Evolutionary conservation across 53 echinoderm and acorn worm species (phyloP).

Genomic region (Paracentrotus lividus): DNA sequence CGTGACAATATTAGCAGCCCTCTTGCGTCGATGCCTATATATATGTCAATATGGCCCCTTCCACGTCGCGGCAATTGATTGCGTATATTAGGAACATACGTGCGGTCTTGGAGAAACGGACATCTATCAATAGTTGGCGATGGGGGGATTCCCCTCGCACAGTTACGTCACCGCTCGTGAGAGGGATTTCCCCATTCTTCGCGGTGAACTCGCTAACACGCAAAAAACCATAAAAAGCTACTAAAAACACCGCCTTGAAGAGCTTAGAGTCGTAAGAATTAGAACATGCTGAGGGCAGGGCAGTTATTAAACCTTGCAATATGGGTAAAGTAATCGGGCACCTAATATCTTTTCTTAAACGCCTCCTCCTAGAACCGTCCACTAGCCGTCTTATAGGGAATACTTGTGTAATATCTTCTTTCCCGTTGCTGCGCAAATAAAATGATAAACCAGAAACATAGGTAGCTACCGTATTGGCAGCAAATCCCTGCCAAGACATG

Average conservation of each 20-base stretch:
- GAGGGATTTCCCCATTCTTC: background rate
- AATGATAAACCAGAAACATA: constrained; percentile 34
- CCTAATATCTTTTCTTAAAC: background rate
- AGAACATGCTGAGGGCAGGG: background rate
- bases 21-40: no score
- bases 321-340: background rate
- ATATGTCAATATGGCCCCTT: no score
- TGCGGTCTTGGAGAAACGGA: no score
- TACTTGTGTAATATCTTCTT: background rate
- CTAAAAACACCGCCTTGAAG: no score
- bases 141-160: no score
- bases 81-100: no score
- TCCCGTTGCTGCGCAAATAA: background rate
- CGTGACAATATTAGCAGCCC: no score
- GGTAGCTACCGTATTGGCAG: background rate
- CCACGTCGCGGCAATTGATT: no score
- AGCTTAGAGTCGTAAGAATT: no score
- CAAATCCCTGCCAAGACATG: background rate
- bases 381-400: constrained; percentile 1
- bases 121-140: no score
- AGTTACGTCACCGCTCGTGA: no score
- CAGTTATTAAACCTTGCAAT: background rate
- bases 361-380: constrained; percentile 13
- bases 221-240: background rate
- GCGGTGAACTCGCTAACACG: background rate